Evolutionary conservation across 2,888 invertebrate species (phyloP).

Genomic region (Nephrocerus scutellatus): DNA sequence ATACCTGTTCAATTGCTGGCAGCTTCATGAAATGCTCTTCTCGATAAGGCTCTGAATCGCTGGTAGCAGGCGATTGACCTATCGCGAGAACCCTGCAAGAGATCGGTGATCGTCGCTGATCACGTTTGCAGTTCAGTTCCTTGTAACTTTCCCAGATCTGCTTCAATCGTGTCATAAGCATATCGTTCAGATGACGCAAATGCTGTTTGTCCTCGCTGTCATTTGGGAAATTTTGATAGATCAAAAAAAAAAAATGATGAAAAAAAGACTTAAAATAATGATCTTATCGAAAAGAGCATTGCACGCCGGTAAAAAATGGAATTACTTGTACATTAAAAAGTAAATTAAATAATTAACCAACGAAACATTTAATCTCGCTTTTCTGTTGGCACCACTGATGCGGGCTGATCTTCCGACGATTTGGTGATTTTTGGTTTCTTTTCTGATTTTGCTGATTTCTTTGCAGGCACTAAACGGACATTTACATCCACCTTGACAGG

Average conservation of each 20-base stretch:
- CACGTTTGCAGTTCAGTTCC: conserved; percentile 27
- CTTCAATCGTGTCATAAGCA: conserved; percentile 43
- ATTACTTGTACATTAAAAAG: not conserved
- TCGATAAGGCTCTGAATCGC: conserved; percentile 25
- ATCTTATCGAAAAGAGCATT: not conserved
- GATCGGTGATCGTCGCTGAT: no score
- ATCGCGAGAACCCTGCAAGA: no score
- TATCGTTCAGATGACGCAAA: conserved; percentile 43
- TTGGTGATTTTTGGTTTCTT: conserved; percentile 15
- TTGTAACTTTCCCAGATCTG: conserved; percentile 47
- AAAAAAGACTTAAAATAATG: conserved; percentile 2
- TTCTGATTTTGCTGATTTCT: conserved; percentile 40
- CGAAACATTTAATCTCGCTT: conserved; percentile 13
- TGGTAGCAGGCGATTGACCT: conserved; percentile 11
- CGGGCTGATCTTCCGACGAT: not conserved
- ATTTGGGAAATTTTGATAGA: conserved; percentile 6
- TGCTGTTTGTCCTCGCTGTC: conserved; percentile 41
- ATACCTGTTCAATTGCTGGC: conserved; percentile 18
- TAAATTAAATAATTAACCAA: conserved; percentile 10
- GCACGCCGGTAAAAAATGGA: not conserved
- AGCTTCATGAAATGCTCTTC: conserved; percentile 34
- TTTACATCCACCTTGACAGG: conserved; percentile 73
- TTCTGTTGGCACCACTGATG: no score
- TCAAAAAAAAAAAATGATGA: not conserved
- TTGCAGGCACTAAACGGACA: conserved; percentile 62